Conservation (phyloP, 2,888 invertebrate species). For the Cactoblastis cactorum region DNA sequence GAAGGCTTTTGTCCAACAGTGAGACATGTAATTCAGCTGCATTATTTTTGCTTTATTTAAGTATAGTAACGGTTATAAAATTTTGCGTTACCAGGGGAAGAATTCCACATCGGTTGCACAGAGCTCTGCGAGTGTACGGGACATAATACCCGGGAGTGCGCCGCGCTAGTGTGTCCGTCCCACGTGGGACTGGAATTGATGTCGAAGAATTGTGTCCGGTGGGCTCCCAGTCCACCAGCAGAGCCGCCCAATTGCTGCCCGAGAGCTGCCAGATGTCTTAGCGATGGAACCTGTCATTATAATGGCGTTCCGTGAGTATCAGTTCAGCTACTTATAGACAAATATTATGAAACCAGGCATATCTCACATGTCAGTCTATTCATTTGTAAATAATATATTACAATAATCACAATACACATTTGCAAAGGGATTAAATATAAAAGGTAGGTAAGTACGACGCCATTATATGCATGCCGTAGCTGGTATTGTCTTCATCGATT, state of each 20-base stretch:
- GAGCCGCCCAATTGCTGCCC: slow-evolving; percentile 90
- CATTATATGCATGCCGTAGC: too few species aligned
- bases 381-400: too few species aligned
- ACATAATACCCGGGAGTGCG: slow-evolving; percentile 83
- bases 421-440: too few species aligned
- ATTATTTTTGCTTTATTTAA: too few species aligned
- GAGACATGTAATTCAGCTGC: too few species aligned
- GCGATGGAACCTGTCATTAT: slow-evolving; percentile 90
- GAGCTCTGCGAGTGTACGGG: slow-evolving; percentile 87
- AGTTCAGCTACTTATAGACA: too few species aligned
- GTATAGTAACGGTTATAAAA: not conserved
- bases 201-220: slow-evolving; percentile 90
- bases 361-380: too few species aligned
- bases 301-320: slow-evolving; percentile 79
- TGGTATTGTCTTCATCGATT: too few species aligned
- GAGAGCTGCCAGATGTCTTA: slow-evolving; percentile 86
- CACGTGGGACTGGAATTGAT: slow-evolving; percentile 91
- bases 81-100: slow-evolving; percentile 76
- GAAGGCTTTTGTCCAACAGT: too few species aligned
- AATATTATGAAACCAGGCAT: too few species aligned
- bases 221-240: slow-evolving; percentile 90
- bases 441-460: too few species aligned
- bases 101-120: slow-evolving; percentile 90
- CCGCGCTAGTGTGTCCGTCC: slow-evolving; percentile 89
- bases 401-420: too few species aligned